phyloP scores from a whole-genome alignment of 1,140 invertebrate species.

The Aphis gossypii region DNA sequence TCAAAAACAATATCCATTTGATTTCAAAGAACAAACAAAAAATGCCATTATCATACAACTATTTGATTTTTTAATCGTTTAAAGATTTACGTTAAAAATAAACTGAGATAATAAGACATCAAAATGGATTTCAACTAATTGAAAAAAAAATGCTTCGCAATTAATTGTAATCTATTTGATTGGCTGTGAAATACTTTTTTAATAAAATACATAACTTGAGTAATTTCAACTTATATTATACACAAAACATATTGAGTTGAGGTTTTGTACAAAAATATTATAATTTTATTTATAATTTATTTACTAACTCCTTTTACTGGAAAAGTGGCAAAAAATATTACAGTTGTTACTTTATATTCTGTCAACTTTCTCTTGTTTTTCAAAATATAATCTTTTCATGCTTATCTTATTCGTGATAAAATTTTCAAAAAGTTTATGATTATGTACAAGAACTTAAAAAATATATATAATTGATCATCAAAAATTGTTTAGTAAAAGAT shows the following conservation, averaged over 20 bases:
- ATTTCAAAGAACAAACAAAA: background rate
- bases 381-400: background rate
- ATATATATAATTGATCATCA: background rate
- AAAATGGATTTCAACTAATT: background rate
- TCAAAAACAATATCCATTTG: background rate
- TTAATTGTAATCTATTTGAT: background rate
- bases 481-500: background rate
- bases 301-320: background rate
- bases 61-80: background rate
- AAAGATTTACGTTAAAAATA: background rate
- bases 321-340: background rate
- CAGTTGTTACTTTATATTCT: background rate
- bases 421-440: background rate
- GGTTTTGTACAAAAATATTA: background rate
- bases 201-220: background rate
- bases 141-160: background rate
- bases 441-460: background rate
- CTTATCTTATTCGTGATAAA: background rate
- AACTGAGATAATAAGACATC: background rate
- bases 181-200: background rate
- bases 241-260: background rate
- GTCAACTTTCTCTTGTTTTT: background rate
- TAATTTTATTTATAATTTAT: background rate
- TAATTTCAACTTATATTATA: background rate
- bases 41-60: background rate